A percentile compares a stretch with the other conserved stretches of the same genome.
Evolutionary conservation across 2,797 vertebrate genomes (phyloP).

Genomic region (Phaenicophaeus curvirostris): DNA sequence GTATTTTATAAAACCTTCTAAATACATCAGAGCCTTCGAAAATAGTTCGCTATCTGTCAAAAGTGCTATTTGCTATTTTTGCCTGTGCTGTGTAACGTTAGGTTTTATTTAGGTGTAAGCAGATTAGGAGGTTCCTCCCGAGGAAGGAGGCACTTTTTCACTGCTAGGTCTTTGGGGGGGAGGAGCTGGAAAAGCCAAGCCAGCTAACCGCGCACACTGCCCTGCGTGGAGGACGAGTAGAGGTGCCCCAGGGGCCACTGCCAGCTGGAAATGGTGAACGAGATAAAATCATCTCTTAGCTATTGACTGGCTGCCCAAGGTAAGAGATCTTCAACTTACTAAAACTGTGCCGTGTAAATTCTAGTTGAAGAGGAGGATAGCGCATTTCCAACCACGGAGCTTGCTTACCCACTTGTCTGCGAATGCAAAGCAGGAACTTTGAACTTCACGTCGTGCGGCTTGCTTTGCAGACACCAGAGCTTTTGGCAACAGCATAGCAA

Average conservation of each 20-base stretch:
- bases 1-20: neutral
- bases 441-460: slow-evolving; percentile 46
- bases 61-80: neutral
- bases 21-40: neutral
- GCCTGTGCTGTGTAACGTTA: neutral
- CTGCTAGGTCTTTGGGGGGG: slow-evolving; percentile 1
- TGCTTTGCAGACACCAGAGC: slow-evolving; percentile 74
- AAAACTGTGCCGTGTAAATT: accelerated
- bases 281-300: neutral
- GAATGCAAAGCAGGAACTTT: slow-evolving; percentile 57
- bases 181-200: slow-evolving; percentile 41
- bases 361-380: slow-evolving; percentile 69
- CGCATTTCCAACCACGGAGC: slow-evolving; percentile 69
- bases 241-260: neutral
- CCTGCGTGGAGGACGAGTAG: neutral
- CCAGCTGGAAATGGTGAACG: neutral
- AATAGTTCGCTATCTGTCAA: neutral
- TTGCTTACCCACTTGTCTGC: slow-evolving; percentile 73
- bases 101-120: slow-evolving; percentile 14
- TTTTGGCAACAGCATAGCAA: slow-evolving; percentile 63
- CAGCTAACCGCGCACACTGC: neutral
- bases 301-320: slow-evolving; percentile 17
- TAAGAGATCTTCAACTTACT: slow-evolving; percentile 17
- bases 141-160: slow-evolving; percentile 26
- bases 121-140: slow-evolving; percentile 14